A percentile compares a stretch with the other conserved stretches of the same genome.
Evolutionary conservation across 2,888 invertebrate species (phyloP).

Genomic region (Beris chalybata): DNA sequence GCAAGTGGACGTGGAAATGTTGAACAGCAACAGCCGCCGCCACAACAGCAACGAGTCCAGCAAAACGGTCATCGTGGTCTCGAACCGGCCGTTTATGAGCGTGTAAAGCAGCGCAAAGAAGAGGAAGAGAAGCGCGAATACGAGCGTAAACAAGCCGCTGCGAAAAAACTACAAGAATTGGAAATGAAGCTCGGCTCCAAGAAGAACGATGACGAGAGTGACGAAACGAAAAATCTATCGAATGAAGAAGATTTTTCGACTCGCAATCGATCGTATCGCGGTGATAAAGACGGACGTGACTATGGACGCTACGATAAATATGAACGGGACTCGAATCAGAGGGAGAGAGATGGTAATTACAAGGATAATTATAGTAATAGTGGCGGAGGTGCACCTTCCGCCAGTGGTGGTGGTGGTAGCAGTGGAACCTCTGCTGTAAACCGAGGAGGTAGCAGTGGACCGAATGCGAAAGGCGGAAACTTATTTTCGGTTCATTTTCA

Average conservation of each 20-base stretch:
- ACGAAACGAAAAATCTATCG: slow-evolving; percentile 41
- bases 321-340: slow-evolving; percentile 39
- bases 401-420: slow-evolving; percentile 40
- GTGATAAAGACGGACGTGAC: slow-evolving; percentile 36
- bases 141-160: slow-evolving; percentile 63
- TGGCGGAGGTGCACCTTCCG: slow-evolving; percentile 31
- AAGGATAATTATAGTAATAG: slow-evolving; percentile 46
- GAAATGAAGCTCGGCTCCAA: slow-evolving; percentile 68
- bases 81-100: slow-evolving; percentile 77
- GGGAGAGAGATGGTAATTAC: slow-evolving; percentile 40
- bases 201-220: slow-evolving; percentile 57
- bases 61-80: slow-evolving; percentile 66
- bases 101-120: slow-evolving; percentile 82
- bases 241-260: slow-evolving; percentile 43
- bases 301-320: slow-evolving; percentile 42
- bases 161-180: slow-evolving; percentile 69
- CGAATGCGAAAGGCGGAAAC: slow-evolving; percentile 45
- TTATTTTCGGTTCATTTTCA: slow-evolving; percentile 75
- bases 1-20: slow-evolving; percentile 37
- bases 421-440: slow-evolving; percentile 44
- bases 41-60: slow-evolving; percentile 41
- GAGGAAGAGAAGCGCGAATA: slow-evolving; percentile 82
- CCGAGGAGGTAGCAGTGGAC: slow-evolving; percentile 56
- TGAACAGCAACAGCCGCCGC: slow-evolving; percentile 22
- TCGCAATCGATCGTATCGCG: slow-evolving; percentile 19